Conservation (phyloP, 64 coral and sea anemone genomes). For the Trachythela sp. region DNA sequence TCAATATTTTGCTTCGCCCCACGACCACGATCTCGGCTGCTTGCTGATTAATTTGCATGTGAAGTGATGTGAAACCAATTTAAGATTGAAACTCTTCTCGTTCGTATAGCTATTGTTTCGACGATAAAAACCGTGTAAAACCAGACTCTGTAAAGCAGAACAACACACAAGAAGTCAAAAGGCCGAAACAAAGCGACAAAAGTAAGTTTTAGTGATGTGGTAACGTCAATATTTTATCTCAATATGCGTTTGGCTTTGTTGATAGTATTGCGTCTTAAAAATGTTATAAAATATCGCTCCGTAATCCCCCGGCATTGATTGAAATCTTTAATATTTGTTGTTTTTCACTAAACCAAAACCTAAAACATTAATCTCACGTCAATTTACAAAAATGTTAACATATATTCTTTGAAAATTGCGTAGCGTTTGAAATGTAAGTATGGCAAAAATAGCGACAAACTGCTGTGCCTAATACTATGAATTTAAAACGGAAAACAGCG, state of each 20-base stretch:
- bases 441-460: too few species aligned
- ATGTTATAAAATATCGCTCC: too few species aligned
- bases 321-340: too few species aligned
- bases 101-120: not conserved
- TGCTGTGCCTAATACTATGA: too few species aligned
- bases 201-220: not conserved
- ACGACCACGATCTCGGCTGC: not conserved
- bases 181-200: not conserved
- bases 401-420: too few species aligned
- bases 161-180: not conserved
- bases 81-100: not conserved
- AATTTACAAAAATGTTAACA: too few species aligned
- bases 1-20: not conserved
- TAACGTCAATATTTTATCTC: not conserved
- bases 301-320: too few species aligned
- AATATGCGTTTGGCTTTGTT: not conserved
- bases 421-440: too few species aligned
- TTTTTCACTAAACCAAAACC: too few species aligned
- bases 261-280: too few species aligned
- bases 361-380: too few species aligned
- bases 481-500: too few species aligned
- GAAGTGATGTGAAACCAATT: not conserved
- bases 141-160: not conserved
- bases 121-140: not conserved
- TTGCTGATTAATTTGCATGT: not conserved